Evolutionary conservation across 2,113 vertebrate species (phyloP).

Genomic region (Catagonus wagneri): DNA sequence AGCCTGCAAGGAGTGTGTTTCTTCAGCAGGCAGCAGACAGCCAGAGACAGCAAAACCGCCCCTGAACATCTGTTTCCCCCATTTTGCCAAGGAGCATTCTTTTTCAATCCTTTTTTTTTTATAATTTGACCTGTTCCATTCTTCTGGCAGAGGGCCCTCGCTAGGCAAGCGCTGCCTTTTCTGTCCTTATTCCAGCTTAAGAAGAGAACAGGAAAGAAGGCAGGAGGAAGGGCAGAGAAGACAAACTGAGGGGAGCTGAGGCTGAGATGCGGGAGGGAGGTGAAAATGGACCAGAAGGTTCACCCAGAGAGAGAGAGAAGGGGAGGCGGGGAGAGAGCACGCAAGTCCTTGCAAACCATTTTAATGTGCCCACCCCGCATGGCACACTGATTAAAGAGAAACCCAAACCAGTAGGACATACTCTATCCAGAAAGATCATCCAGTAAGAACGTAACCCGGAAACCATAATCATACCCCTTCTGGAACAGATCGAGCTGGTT

Average conservation of each 20-base stretch:
- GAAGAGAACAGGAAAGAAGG: conserved; percentile 44
- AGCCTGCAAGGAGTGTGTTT: neutral
- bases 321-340: too few relatives aligned
- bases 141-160: conserved; percentile 79
- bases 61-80: conserved; percentile 84
- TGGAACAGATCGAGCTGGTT: neutral
- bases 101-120: conserved; percentile 79
- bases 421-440: conserved; percentile 43
- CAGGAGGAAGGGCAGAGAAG: neutral
- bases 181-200: conserved; percentile 75
- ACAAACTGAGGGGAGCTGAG: neutral
- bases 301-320: too few relatives aligned
- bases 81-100: conserved; percentile 82
- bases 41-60: conserved; percentile 67
- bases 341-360: neutral
- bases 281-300: too few relatives aligned
- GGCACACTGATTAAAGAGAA: neutral
- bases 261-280: neutral
- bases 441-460: conserved; percentile 8
- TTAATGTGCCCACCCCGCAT: neutral
- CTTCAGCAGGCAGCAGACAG: conserved; percentile 41
- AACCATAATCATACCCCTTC: neutral
- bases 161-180: conserved; percentile 69
- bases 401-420: conserved; percentile 58
- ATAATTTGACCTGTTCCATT: conserved; percentile 84